Evolutionary conservation across 1,140 invertebrate genomes (phyloP).

Genomic region (Scaptomyza hsui): DNA sequence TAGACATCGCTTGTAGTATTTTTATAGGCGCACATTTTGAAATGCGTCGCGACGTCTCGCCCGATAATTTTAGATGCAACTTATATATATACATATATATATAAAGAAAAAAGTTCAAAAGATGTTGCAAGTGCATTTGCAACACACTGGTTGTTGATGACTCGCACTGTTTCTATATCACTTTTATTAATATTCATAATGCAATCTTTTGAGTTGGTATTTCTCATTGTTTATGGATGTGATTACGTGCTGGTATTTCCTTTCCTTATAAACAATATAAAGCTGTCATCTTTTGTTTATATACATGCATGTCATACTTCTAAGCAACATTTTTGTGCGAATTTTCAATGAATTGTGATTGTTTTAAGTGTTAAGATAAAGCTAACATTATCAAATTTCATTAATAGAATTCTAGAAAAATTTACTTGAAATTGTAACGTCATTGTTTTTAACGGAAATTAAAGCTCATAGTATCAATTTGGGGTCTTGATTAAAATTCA

Average conservation of each 20-base stretch:
- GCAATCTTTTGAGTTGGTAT: background rate
- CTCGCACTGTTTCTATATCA: slow-evolving; percentile 1
- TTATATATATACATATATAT: background rate
- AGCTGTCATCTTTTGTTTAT: background rate
- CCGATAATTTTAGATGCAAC: slow-evolving; percentile 62
- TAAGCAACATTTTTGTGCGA: background rate
- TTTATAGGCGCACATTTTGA: slow-evolving; percentile 18
- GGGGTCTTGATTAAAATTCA: too few relatives aligned
- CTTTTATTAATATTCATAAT: slow-evolving; percentile 8
- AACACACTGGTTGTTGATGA: background rate
- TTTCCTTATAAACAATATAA: slow-evolving; percentile 12
- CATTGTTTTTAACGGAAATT: too few relatives aligned
- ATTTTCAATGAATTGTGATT: background rate
- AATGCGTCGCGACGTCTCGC: slow-evolving; percentile 73
- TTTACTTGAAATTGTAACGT: too few relatives aligned
- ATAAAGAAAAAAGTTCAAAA: slow-evolving; percentile 48
- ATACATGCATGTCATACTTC: background rate
- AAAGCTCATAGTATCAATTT: too few relatives aligned
- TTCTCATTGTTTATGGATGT: slow-evolving; percentile 2
- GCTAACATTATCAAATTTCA: too few relatives aligned
- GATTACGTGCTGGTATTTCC: slow-evolving; percentile 38
- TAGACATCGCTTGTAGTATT: slow-evolving; percentile 52
- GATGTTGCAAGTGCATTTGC: slow-evolving; percentile 17
- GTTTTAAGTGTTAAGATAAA: too few relatives aligned
- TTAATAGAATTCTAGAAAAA: too few relatives aligned